Percentiles rank a stretch among this genome's conserved stretches.
phyloP scores from a whole-genome alignment of 2,888 invertebrate genomes.

The Habroteleia sp. region DNA sequence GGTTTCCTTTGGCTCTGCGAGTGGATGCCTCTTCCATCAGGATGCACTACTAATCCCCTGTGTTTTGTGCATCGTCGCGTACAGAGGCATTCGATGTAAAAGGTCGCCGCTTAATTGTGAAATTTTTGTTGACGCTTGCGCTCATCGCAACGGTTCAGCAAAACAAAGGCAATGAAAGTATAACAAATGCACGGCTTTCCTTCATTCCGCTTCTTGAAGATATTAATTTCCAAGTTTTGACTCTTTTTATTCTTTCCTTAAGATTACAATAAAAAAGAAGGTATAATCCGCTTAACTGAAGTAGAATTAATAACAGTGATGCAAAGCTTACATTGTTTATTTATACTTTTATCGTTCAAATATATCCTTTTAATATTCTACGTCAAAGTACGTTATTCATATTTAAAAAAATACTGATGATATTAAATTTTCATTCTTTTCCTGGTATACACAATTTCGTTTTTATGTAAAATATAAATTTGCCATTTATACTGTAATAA shows the following conservation, averaged over 20 bases:
- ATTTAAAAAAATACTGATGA: too few relatives aligned
- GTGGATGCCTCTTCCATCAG: constrained; percentile 46
- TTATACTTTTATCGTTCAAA: too few relatives aligned
- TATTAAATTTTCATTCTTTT: too few relatives aligned
- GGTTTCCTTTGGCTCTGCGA: constrained; percentile 47
- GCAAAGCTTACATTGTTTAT: too few relatives aligned
- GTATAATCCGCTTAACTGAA: too few relatives aligned
- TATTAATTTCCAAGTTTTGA: constrained; percentile 6
- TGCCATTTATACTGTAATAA: too few relatives aligned
- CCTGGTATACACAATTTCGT: too few relatives aligned
- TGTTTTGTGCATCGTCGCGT: constrained; percentile 44
- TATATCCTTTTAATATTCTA: too few relatives aligned
- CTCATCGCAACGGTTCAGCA: constrained; percentile 9
- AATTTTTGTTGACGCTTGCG: constrained; percentile 21
- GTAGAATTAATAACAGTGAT: too few relatives aligned
- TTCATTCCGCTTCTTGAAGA: constrained; percentile 3
- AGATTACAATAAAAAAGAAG: constrained; percentile 1
- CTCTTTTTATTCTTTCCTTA: constrained; percentile 1
- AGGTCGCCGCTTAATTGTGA: constrained; percentile 42
- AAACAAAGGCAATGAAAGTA: constrained; percentile 27
- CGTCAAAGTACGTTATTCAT: too few relatives aligned
- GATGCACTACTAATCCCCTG: constrained; percentile 44
- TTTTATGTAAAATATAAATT: too few relatives aligned
- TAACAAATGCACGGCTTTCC: constrained; percentile 4
- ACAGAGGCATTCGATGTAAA: constrained; percentile 33